These are phyloP conservation scores for Hypomecis punctinalis DNA, from an alignment of 2,888 invertebrate species.

Conservation along the genomic window DNA sequence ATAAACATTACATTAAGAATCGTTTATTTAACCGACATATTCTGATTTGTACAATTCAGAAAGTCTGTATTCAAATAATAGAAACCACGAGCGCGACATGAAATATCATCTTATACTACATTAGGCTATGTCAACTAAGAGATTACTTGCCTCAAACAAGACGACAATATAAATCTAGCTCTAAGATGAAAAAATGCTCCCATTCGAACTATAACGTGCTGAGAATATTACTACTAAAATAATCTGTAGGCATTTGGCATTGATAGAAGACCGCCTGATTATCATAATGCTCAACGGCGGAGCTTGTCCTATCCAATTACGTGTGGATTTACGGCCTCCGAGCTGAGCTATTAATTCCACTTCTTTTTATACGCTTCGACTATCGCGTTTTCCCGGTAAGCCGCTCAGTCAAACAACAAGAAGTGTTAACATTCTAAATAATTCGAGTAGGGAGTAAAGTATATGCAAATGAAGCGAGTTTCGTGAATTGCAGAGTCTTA, in stretches of 20 bases:
- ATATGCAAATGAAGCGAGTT: conserved; percentile 65
- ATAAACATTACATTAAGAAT: background rate
- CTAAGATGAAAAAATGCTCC: conserved; percentile 30
- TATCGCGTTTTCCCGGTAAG: conserved; percentile 38
- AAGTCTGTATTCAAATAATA: background rate
- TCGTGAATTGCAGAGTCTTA: conserved; percentile 88
- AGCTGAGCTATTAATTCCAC: conserved; percentile 51
- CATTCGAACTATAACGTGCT: conserved; percentile 35
- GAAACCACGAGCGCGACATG: conserved; percentile 4
- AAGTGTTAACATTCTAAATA: conserved; percentile 42
- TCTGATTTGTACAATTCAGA: no score
- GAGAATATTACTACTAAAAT: conserved; percentile 31
- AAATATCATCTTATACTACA: conserved; percentile 5
- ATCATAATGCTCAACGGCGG: conserved; percentile 42
- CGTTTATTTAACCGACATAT: background rate
- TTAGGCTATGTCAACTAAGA: conserved; percentile 26
- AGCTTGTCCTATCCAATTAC: conserved; percentile 50
- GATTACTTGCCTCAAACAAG: conserved; percentile 29
- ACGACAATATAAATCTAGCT: conserved; percentile 36
- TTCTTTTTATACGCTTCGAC: conserved; percentile 43
- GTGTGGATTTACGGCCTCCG: conserved; percentile 49
- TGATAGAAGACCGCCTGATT: conserved; percentile 45
- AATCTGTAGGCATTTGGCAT: conserved; percentile 40
- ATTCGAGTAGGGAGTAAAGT: conserved; percentile 54
- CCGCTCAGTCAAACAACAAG: conserved; percentile 39